phyloP scores from a whole-genome alignment of 2,888 invertebrate genomes.

The Yponomeuta cagnagella region DNA sequence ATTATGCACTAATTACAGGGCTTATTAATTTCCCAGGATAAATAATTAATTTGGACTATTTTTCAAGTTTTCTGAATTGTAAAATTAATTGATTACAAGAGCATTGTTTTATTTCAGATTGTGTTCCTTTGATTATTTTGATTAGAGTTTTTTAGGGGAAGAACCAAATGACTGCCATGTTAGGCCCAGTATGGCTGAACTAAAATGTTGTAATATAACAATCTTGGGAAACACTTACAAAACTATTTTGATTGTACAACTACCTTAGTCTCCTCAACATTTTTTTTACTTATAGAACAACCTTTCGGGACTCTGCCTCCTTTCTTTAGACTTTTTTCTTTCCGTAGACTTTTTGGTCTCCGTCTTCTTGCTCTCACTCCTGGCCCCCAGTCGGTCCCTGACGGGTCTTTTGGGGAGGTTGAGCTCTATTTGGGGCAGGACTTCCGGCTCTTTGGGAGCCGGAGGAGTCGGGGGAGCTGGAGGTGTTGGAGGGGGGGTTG shows the following conservation, averaged over 20 bases:
- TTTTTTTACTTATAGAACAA: slow-evolving; percentile 34
- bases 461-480: slow-evolving; percentile 17
- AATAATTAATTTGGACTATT: too few relatives aligned
- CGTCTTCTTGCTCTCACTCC: slow-evolving; percentile 29
- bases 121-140: too few relatives aligned
- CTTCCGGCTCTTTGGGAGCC: slow-evolving; percentile 42
- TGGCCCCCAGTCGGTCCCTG: slow-evolving; percentile 57
- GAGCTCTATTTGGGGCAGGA: slow-evolving; percentile 63
- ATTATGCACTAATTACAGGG: not conserved
- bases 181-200: too few relatives aligned
- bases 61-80: too few relatives aligned
- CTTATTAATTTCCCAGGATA: not conserved
- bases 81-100: too few relatives aligned
- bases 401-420: slow-evolving; percentile 67
- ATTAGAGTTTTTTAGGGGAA: too few relatives aligned
- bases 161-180: too few relatives aligned
- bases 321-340: slow-evolving; percentile 18
- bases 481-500: not conserved
- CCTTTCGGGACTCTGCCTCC: slow-evolving; percentile 56
- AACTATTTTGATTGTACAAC: not conserved
- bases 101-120: too few relatives aligned
- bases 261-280: slow-evolving; percentile 49
- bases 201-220: too few relatives aligned
- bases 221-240: too few relatives aligned
- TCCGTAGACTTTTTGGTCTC: slow-evolving; percentile 21